Conservation (phyloP, 2,888 invertebrate genomes). For the Notodonta ziczac region DNA sequence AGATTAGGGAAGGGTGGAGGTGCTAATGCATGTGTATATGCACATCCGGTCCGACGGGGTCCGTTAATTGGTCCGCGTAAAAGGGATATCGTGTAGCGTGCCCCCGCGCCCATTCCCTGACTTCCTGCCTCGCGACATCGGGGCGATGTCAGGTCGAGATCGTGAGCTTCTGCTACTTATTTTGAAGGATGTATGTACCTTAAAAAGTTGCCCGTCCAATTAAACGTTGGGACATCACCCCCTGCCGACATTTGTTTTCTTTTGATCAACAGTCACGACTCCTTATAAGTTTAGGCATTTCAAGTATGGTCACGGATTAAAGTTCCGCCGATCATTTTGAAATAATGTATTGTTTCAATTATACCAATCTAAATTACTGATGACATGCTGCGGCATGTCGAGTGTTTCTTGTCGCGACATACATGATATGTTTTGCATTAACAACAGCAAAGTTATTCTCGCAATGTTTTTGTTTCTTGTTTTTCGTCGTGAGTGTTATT, state of each 20-base stretch:
- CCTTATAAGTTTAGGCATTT: slow-evolving; percentile 33
- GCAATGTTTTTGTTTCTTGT: slow-evolving; percentile 40
- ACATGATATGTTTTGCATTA: slow-evolving; percentile 39
- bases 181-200: slow-evolving; percentile 54
- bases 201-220: slow-evolving; percentile 60
- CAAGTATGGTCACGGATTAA: slow-evolving; percentile 32
- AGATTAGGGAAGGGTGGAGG: slow-evolving; percentile 79
- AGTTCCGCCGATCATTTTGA: slow-evolving; percentile 24
- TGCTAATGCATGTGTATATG: slow-evolving; percentile 79
- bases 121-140: slow-evolving; percentile 71
- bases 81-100: slow-evolving; percentile 82
- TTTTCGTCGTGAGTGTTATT: slow-evolving; percentile 32
- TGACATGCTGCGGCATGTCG: slow-evolving; percentile 17
- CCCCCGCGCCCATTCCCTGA: slow-evolving; percentile 57
- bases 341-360: slow-evolving; percentile 34
- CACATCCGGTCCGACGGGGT: slow-evolving; percentile 79
- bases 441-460: slow-evolving; percentile 37
- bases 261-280: slow-evolving; percentile 52
- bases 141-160: slow-evolving; percentile 52
- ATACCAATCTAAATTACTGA: slow-evolving; percentile 38
- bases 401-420: slow-evolving; percentile 29
- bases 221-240: slow-evolving; percentile 52
- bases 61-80: slow-evolving; percentile 83
- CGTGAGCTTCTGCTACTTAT: slow-evolving; percentile 55
- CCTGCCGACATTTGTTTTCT: slow-evolving; percentile 51